Evolutionary conservation across 2,797 vertebrate species (phyloP).

Genomic region (Amphiprion clarkii): DNA sequence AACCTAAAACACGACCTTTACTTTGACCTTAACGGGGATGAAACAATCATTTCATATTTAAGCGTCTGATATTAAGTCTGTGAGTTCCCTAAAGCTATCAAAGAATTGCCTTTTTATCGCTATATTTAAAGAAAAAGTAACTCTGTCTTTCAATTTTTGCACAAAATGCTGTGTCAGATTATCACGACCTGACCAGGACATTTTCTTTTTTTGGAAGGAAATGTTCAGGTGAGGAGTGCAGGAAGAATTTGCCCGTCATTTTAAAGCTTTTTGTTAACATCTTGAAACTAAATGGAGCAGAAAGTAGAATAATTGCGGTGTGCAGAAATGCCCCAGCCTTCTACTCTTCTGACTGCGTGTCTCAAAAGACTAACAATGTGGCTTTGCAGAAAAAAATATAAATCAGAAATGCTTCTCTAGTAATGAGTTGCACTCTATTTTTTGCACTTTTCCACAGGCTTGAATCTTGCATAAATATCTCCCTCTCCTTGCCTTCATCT

Average conservation of each 20-base stretch:
- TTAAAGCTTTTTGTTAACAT: background rate
- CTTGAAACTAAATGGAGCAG: slow-evolving; percentile 22
- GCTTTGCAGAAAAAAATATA: background rate
- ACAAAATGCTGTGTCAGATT: slow-evolving; percentile 1
- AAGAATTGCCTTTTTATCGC: background rate
- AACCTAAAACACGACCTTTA: slow-evolving; percentile 19
- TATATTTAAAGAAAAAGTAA: background rate
- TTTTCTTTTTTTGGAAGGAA: slow-evolving; percentile 15
- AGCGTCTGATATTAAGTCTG: background rate
- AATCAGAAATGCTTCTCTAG: background rate
- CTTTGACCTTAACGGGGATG: slow-evolving; percentile 15
- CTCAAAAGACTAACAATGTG: slow-evolving; percentile 13
- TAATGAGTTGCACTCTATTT: slow-evolving; percentile 31
- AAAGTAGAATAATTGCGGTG: slow-evolving; percentile 21
- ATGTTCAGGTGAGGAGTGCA: background rate
- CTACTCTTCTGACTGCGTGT: background rate
- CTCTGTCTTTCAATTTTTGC: background rate
- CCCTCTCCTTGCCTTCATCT: slow-evolving; percentile 20
- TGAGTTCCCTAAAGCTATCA: background rate
- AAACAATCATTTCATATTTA: background rate
- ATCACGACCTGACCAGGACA: background rate
- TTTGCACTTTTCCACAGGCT: slow-evolving; percentile 44
- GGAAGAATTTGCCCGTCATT: too few relatives aligned
- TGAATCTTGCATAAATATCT: slow-evolving; percentile 36
- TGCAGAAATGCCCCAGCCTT: slow-evolving; percentile 4